These are phyloP conservation scores for Poeciliopsis occidentalis DNA, from an alignment of 2,113 vertebrate genomes.

Conservation along the genomic window DNA sequence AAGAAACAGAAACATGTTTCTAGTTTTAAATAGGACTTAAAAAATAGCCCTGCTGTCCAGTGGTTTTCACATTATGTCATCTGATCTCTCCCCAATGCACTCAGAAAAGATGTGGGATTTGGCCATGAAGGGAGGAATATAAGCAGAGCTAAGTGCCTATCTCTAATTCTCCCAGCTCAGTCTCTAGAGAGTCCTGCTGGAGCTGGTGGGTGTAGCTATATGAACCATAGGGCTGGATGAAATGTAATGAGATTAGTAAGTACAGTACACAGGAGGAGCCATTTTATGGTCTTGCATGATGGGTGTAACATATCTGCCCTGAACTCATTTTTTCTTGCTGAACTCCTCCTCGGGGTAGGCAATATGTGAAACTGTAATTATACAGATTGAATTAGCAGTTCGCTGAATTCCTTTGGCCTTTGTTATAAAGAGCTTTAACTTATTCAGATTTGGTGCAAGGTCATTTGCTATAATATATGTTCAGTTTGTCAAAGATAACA, in stretches of 20 bases:
- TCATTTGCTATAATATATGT: neutral
- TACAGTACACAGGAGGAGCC: constrained; percentile 61
- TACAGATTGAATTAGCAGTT: constrained; percentile 5
- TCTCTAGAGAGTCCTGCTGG: constrained; percentile 58
- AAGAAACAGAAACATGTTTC: constrained; percentile 13
- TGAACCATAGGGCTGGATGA: constrained; percentile 56
- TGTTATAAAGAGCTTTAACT: constrained; percentile 3
- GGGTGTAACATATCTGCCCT: constrained; percentile 54
- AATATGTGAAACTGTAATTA: constrained; percentile 29
- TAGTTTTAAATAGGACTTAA: constrained; percentile 37
- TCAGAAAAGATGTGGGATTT: constrained; percentile 46
- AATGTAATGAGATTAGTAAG: constrained; percentile 67
- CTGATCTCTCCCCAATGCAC: constrained; percentile 49
- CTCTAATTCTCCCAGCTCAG: constrained; percentile 63
- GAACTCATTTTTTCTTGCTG: constrained; percentile 26
- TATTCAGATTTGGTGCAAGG: constrained; percentile 1
- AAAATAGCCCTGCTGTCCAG: constrained; percentile 12
- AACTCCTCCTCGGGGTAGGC: constrained; percentile 32
- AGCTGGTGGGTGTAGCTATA: constrained; percentile 56
- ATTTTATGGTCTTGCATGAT: constrained; percentile 42
- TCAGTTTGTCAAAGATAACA: neutral
- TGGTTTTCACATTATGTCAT: constrained; percentile 45
- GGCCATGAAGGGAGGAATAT: constrained; percentile 43
- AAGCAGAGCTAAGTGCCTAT: constrained; percentile 65
- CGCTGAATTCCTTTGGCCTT: constrained; percentile 1